phyloP scores from a whole-genome alignment of 2,888 invertebrate genomes.

The Lasioglossum oenotherae region DNA sequence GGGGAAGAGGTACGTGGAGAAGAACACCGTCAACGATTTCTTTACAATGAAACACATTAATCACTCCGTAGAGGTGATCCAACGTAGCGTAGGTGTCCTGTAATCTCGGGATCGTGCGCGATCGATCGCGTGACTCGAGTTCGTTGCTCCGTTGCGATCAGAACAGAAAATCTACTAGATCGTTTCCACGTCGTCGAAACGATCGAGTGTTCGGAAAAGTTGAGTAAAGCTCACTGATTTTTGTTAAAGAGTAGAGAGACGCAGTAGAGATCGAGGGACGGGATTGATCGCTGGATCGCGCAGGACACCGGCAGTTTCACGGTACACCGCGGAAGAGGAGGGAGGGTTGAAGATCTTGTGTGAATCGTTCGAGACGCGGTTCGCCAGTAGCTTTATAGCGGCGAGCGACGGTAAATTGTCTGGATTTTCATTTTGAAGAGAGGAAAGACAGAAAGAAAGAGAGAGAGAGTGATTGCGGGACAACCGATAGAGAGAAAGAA shows the following conservation, averaged over 20 bases:
- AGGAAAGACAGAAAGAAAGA: background rate
- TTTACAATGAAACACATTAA: constrained; percentile 71
- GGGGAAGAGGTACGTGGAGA: background rate
- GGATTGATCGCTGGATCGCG: constrained; percentile 50
- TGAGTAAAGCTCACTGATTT: background rate
- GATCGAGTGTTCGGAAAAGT: constrained; percentile 49
- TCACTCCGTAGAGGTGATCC: constrained; percentile 67
- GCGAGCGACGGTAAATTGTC: constrained; percentile 50
- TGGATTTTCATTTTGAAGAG: constrained; percentile 50
- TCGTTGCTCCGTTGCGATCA: background rate
- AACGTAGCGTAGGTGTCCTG: constrained; percentile 69
- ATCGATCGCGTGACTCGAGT: constrained; percentile 2
- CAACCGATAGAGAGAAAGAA: constrained; percentile 6
- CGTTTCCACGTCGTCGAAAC: constrained; percentile 30
- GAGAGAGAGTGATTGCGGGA: background rate
- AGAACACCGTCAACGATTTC: constrained; percentile 49
- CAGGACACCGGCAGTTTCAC: constrained; percentile 28
- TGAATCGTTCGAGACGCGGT: constrained; percentile 1
- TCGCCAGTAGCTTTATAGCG: background rate
- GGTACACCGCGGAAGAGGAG: background rate
- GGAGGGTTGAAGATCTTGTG: background rate
- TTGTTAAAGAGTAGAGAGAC: background rate
- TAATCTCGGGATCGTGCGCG: background rate
- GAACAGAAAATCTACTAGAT: background rate
- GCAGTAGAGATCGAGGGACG: background rate